Conservation (phyloP, 2,113 vertebrate species). For the Cavia porcellus region DNA sequence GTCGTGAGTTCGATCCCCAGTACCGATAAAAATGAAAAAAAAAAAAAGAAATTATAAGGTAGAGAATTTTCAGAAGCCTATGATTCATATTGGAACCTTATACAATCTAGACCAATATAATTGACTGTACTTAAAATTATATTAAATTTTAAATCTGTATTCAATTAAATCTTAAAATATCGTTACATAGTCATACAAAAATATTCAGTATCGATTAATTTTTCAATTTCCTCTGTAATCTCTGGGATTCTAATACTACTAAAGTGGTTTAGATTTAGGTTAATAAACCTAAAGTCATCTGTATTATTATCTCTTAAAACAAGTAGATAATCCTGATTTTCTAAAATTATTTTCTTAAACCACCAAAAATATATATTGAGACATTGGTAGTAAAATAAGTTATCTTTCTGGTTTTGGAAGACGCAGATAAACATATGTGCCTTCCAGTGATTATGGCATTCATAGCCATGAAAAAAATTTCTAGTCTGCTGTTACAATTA, state of each 20-base stretch:
- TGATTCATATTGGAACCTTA: not conserved
- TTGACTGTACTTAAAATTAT: not conserved
- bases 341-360: constrained; percentile 13
- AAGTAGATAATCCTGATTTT: not conserved
- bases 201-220: not conserved
- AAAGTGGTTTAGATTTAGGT: constrained; percentile 31
- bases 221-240: constrained; percentile 13
- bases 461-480: not conserved
- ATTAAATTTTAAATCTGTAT: constrained; percentile 35
- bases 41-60: not conserved
- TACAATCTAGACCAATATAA: not conserved
- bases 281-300: not conserved
- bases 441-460: not conserved
- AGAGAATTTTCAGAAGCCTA: not conserved
- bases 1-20: no score
- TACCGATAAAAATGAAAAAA: no score
- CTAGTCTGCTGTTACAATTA: not conserved
- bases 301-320: constrained; percentile 24
- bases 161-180: not conserved
- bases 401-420: constrained; percentile 39
- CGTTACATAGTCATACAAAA: not conserved
- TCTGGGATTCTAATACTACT: not conserved
- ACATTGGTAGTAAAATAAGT: not conserved
- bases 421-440: not conserved
- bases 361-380: not conserved